Base-by-base conservation (phyloP, 2,888 invertebrate genomes). In the Aromia moschata region DNA sequence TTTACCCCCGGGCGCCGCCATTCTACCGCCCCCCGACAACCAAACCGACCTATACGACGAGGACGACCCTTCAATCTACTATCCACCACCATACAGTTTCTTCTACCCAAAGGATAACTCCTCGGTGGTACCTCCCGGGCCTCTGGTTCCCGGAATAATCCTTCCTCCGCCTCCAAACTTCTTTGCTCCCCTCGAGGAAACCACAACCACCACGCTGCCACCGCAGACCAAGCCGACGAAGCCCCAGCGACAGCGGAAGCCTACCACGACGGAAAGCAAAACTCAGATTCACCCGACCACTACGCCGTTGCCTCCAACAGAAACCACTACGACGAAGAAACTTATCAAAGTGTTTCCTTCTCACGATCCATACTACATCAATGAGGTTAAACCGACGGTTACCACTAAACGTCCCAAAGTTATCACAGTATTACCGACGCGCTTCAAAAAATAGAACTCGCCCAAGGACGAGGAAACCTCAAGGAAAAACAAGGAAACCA, bases 31-130 rank as follows among this genome's bases (percentile, higher is more conserved):
- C 16, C 81, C 81, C 64, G 74, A 72, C 58, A 77, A 77, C 60
- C 72, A 69, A 36, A 86, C 89, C 62, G 91, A 91, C 76, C 87
- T 89, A 69, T 89, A 91, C 82, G 93, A 93, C 84, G 93, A 92
- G 83, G 94, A 94, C 82, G 94, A 94, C 85, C 93, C 93, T 74
- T 92, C 93, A 70, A 89, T 94, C 54, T 94, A 93, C 77, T 93
- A 94, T 85, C 94, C 94, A 74, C 94, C 94, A 75, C 93, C 93
- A 10, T 94, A 94, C 84, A 93, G 92, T 84, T 89, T 90, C 68
- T 93, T 91, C 80, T 89, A 86, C 77, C 87, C 85, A 77, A 91
- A 91, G 77, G 93, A 93, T 81, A 85, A 89, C 37, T 86, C 85
- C 71, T 88, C 87, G 44, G 16, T 57, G 51, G 72, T 94, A 12